These are phyloP conservation scores for Drosophila varians DNA, from an alignment of 1,140 invertebrate genomes.

Conservation along the genomic window DNA sequence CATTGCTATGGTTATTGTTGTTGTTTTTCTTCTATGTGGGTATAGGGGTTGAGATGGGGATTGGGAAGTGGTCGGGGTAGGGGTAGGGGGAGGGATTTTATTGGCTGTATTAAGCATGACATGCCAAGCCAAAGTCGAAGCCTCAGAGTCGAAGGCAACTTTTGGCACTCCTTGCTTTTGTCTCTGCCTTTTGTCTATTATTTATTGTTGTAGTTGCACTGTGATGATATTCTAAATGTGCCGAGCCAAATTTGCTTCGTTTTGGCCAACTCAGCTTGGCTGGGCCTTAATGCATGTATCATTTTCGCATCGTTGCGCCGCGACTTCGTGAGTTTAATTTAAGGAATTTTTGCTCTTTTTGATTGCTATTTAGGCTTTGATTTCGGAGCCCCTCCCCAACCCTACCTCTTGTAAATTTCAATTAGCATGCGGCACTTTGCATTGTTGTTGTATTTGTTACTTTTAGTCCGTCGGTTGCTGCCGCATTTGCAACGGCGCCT, in stretches of 20 bases:
- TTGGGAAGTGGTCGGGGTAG: no score
- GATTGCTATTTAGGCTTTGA: constrained; percentile 79
- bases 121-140: constrained; percentile 67
- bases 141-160: constrained; percentile 30
- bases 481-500: constrained; percentile 76
- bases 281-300: constrained; percentile 77
- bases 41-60: no score
- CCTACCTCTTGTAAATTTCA: constrained; percentile 57
- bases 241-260: constrained; percentile 77
- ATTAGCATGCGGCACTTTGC: constrained; percentile 81
- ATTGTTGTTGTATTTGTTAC: constrained; percentile 19
- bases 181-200: constrained; percentile 53
- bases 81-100: constrained; percentile 46
- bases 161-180: constrained; percentile 73
- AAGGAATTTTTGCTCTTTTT: constrained; percentile 80
- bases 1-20: constrained; percentile 25
- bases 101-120: constrained; percentile 79
- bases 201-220: constrained; percentile 49
- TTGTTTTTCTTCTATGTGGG: constrained; percentile 29
- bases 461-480: constrained; percentile 16
- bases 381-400: constrained; percentile 20
- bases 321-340: constrained; percentile 79
- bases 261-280: constrained; percentile 68
- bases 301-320: constrained; percentile 77
- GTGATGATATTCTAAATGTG: constrained; percentile 81